A percentile compares a stretch with the other conserved stretches of the same genome.
These are phyloP conservation scores for Etheostoma spectabile DNA, from an alignment of 2,113 vertebrate species.

Conservation along the genomic window DNA sequence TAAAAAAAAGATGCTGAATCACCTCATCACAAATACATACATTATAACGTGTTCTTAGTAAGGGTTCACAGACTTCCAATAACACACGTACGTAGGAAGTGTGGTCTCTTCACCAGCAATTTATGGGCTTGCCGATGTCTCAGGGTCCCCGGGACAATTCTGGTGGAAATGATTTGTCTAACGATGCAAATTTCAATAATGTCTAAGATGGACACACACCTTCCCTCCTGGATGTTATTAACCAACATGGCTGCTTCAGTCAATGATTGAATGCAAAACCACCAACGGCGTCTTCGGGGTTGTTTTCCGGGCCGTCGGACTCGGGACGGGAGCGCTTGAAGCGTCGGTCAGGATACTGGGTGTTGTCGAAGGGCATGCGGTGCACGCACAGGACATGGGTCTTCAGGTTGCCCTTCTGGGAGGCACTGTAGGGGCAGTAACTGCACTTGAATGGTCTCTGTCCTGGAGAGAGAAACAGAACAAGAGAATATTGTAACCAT, in stretches of 20 bases:
- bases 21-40: conserved; percentile 38
- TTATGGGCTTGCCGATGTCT: neutral
- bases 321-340: conserved; percentile 93
- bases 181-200: neutral
- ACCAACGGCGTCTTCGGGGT: conserved; percentile 76
- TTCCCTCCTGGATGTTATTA: neutral
- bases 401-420: conserved; percentile 98
- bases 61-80: conserved; percentile 39
- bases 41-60: conserved; percentile 32
- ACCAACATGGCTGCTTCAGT: conserved; percentile 11
- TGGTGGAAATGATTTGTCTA: neutral
- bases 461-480: conserved; percentile 80
- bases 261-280: neutral
- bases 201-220: neutral
- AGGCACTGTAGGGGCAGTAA: conserved; percentile 94
- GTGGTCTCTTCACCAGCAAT: conserved; percentile 6
- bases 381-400: conserved; percentile 96
- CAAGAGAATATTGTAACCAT: conserved; percentile 5
- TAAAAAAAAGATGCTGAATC: conserved; percentile 18
- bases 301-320: conserved; percentile 81
- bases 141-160: neutral
- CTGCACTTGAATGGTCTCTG: conserved; percentile 91
- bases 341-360: conserved; percentile 93
- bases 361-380: conserved; percentile 98
- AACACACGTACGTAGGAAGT: conserved; percentile 6